Evolutionary conservation across 2,113 vertebrate genomes (phyloP).

Genomic region (Noturus placidus): DNA sequence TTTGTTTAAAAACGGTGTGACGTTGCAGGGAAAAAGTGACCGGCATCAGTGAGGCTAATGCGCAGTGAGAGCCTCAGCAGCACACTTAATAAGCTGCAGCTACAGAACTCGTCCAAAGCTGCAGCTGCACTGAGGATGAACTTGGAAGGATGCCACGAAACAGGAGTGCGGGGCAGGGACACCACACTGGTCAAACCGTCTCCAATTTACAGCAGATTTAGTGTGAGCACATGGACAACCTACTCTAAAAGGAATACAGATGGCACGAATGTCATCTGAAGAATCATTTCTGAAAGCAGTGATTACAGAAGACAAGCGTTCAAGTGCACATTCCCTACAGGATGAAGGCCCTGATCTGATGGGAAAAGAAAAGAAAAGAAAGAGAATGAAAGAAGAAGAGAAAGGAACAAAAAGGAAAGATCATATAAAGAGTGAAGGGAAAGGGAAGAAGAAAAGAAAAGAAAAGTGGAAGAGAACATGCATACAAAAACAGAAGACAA

Average conservation of each 20-base stretch:
- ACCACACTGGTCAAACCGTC: neutral
- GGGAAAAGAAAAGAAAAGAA: neutral
- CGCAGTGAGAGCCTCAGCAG: conserved; percentile 12
- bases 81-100: conserved; percentile 35
- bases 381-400: too few species aligned
- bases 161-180: neutral
- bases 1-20: neutral
- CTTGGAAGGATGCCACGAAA: neutral
- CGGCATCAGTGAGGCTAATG: conserved; percentile 1
- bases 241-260: conserved; percentile 10
- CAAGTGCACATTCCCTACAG: neutral
- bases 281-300: neutral
- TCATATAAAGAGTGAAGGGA: neutral
- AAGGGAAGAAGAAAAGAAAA: neutral
- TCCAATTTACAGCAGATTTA: neutral
- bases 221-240: neutral
- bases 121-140: conserved; percentile 10
- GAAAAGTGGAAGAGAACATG: neutral
- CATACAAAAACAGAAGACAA: neutral
- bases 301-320: neutral
- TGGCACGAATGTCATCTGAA: conserved; percentile 6
- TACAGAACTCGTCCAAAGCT: conserved; percentile 8
- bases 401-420: neutral
- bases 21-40: conserved; percentile 7
- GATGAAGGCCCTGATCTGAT: neutral